Percentiles rank a stretch among this genome's conserved stretches.
Evolutionary conservation across 2,888 invertebrate genomes (phyloP).

Genomic region (Dynastes hyllus): DNA sequence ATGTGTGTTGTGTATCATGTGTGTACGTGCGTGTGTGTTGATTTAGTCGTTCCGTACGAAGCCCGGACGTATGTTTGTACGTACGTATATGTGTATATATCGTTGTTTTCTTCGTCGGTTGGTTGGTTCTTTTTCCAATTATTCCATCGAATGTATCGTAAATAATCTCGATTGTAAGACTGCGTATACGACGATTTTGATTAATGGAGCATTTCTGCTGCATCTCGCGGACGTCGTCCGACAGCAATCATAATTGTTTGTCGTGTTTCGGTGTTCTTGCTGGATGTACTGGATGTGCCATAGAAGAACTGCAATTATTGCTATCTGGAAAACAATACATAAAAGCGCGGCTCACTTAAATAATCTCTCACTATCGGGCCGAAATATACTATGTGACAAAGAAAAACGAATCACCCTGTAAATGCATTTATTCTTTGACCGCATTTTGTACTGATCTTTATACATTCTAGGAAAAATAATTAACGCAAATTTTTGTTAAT

Average conservation of each 20-base stretch:
- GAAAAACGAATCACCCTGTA: too few relatives aligned
- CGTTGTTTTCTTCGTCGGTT: constrained; percentile 2
- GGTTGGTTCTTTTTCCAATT: constrained; percentile 25
- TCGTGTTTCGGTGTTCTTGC: neutral
- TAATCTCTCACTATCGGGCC: too few relatives aligned
- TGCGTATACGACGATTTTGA: constrained; percentile 18
- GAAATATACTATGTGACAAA: too few relatives aligned
- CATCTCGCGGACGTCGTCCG: neutral
- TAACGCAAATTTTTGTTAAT: too few relatives aligned
- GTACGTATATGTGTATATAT: constrained; percentile 19
- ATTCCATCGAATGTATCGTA: constrained; percentile 27
- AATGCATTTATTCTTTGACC: too few relatives aligned
- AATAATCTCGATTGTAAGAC: constrained; percentile 12
- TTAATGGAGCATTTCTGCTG: constrained; percentile 20
- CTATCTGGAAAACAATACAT: too few relatives aligned
- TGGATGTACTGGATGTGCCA: neutral
- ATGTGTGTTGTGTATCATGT: neutral
- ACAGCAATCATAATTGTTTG: constrained; percentile 15
- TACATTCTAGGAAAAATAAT: too few relatives aligned
- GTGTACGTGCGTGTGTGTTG: constrained; percentile 53
- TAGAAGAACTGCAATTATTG: too few relatives aligned
- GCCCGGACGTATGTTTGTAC: constrained; percentile 44
- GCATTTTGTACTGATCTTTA: too few relatives aligned
- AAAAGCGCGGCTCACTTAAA: too few relatives aligned
- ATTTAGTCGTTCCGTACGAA: constrained; percentile 58